Conservation (phyloP, 2,888 invertebrate genomes). For the Leptothorax acervorum region DNA sequence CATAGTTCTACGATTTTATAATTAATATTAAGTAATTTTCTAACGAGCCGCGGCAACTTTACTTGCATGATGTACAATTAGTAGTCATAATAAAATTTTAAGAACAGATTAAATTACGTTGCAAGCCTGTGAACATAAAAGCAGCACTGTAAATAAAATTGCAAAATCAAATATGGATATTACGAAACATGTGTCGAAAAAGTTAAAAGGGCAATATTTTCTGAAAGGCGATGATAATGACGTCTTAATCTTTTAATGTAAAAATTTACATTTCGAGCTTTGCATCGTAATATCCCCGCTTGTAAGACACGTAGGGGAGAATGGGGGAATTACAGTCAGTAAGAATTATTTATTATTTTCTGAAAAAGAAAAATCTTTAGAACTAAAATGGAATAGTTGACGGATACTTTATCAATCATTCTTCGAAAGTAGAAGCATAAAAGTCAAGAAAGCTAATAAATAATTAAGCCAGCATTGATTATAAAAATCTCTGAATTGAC, state of each 20-base stretch:
- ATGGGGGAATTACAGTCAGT: conserved; percentile 5
- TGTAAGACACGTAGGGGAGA: not conserved
- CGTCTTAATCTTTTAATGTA: no score
- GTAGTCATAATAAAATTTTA: not conserved
- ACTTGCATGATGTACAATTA: not conserved
- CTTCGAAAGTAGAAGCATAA: no score
- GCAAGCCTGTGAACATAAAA: not conserved
- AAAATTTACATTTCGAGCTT: no score
- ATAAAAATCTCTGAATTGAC: no score
- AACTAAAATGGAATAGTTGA: not conserved
- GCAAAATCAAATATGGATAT: not conserved
- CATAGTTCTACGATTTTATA: not conserved
- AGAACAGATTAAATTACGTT: conserved; percentile 4
- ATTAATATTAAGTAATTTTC: not conserved
- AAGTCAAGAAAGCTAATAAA: no score
- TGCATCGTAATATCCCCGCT: no score
- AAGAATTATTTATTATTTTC: conserved; percentile 1
- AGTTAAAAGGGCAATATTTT: no score
- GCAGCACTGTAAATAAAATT: not conserved
- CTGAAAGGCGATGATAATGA: no score
- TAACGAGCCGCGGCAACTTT: not conserved
- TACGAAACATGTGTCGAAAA: not conserved
- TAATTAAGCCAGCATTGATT: no score
- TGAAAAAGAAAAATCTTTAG: conserved; percentile 4
- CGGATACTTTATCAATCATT: no score